Evolutionary conservation across 30 jellyfish, hydroid and myxozoan species (phyloP).

Genomic region (Clytia hemisphaerica): DNA sequence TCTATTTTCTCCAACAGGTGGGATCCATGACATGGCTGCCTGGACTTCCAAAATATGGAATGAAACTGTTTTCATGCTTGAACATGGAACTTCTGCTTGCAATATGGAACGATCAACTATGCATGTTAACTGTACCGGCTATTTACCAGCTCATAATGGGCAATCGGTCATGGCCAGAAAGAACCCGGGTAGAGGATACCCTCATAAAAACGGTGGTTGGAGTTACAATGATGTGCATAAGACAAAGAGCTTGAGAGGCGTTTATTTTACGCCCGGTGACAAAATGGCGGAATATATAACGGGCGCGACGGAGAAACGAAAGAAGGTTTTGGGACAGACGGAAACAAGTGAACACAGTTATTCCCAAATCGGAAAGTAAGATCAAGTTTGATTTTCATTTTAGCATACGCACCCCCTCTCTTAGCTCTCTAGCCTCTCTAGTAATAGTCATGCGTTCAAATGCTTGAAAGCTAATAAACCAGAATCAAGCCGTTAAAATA

Average conservation of each 20-base stretch:
- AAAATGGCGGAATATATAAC: no score
- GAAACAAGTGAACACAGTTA: no score
- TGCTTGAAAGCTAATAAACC: no score
- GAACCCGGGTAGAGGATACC: slow-evolving; percentile 72
- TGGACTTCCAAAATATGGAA: slow-evolving; percentile 78
- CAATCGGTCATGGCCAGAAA: background rate
- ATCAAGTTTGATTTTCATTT: no score
- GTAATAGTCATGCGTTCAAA: no score
- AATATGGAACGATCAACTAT: slow-evolving; percentile 37
- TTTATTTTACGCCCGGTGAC: slow-evolving; percentile 9
- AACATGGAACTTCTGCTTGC: slow-evolving; percentile 66
- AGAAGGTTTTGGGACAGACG: no score
- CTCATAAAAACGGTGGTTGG: slow-evolving; percentile 26
- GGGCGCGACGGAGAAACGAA: no score
- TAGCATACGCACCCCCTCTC: no score
- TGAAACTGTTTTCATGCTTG: slow-evolving; percentile 58
- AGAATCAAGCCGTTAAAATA: no score
- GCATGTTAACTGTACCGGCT: slow-evolving; percentile 41
- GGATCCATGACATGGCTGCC: slow-evolving; percentile 81
- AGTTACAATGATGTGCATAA: background rate
- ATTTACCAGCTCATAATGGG: background rate
- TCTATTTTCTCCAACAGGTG: slow-evolving; percentile 50
- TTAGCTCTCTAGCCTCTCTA: no score
- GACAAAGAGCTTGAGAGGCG: background rate
- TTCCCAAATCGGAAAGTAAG: no score